Conservation (phyloP, 2,797 vertebrate genomes). For the Lacerta bilineata region DNA sequence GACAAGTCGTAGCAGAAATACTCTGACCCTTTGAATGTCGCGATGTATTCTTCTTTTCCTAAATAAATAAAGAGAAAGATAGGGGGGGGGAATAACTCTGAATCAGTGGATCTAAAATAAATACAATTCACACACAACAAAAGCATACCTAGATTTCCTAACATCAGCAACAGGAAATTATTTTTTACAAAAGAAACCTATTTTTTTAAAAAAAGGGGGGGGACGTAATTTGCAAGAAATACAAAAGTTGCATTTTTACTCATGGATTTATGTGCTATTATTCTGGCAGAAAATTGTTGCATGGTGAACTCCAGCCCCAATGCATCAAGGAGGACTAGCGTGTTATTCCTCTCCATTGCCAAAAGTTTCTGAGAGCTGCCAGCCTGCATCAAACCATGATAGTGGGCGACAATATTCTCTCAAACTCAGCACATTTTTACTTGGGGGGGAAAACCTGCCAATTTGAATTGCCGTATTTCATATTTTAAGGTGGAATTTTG, state of each 20-base stretch:
- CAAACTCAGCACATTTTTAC: too few species aligned
- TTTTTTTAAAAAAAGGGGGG: too few species aligned
- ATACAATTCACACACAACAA: neutral
- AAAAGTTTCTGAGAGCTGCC: too few species aligned
- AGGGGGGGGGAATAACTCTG: conserved; percentile 23
- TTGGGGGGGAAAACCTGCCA: too few species aligned
- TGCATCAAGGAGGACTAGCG: too few species aligned
- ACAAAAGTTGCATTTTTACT: neutral
- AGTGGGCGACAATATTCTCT: too few species aligned
- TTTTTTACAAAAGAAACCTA: neutral
- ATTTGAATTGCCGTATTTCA: too few species aligned
- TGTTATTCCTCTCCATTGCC: too few species aligned
- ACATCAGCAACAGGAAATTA: neutral
- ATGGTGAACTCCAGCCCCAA: neutral
- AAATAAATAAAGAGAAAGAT: conserved; percentile 67
- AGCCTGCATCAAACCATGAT: too few species aligned
- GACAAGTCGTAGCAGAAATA: conserved; percentile 99
- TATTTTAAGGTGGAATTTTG: too few species aligned
- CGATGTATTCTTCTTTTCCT: conserved; percentile 98
- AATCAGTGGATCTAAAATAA: conserved; percentile 39
- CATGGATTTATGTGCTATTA: neutral
- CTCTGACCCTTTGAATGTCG: conserved; percentile 98
- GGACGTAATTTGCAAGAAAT: neutral
- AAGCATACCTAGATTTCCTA: neutral
- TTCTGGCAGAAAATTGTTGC: neutral